Evolutionary conservation across 2,113 vertebrate species (phyloP), one percentile per base, ranked within the genome.

Genomic region (Labeo catla): DNA sequence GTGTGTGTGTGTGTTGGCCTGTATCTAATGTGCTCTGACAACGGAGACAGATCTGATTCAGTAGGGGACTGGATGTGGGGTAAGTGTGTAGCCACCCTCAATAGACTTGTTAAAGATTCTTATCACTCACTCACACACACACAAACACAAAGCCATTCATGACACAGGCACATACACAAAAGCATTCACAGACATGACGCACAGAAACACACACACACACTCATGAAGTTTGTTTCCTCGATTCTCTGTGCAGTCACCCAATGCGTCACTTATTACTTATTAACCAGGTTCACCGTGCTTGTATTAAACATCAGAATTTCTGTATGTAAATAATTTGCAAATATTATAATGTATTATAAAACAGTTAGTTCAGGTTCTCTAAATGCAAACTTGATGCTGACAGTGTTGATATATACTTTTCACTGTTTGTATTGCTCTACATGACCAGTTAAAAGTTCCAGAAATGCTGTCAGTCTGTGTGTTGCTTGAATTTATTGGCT

Each of bases 21-120:
- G 96, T 96, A 96, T 97, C 97, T 98, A 98, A 99, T 98, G 96
- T 96, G 96, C 96, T 96, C 96, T 98, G 98, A 98, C 98, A 99
- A 97, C 96, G 96, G 97, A 96, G 97, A 96, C 97, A 95, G 97
- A 97, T 96, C 96, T 96, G 96, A 98, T 98, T 98, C 96, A 98
- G 94, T 95, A 95, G 94, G 96, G 63, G 97, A 98, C 98, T 98
- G 97, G 97, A 98, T 99, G 97, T 97, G 97, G 96, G 95, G 95
- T 92, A 95, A 97, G 96, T 97, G 97, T 97, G 97, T 96, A 95
- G 95, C 93, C 95, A 95, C 95, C 95, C 96, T 96, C 96, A 95
- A 97, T 97, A 91, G 94, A 96, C 96, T 96, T 96, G 96, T 97
- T 97, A 97, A 98, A 95, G 95, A 95, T 95, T 94, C 95, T 98